These are phyloP conservation scores for Typhlichthys eigenmanni DNA, from an alignment of 2,797 vertebrate genomes.

Conservation along the genomic window DNA sequence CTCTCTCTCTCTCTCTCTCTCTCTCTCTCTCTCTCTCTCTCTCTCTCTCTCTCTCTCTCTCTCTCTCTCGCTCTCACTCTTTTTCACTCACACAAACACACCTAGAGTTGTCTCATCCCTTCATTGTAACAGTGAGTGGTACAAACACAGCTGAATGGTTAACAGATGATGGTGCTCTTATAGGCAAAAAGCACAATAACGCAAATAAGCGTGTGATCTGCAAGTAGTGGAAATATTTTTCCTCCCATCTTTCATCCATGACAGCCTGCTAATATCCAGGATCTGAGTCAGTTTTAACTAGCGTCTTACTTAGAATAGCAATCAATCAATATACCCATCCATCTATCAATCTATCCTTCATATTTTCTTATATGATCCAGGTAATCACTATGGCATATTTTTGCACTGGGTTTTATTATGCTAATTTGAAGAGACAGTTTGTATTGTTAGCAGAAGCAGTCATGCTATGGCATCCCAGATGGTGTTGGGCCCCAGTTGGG, in stretches of 20 bases:
- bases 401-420: too few relatives aligned
- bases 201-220: constrained; percentile 51
- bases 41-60: too few relatives aligned
- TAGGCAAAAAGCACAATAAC: constrained; percentile 29
- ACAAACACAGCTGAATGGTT: constrained; percentile 33
- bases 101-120: neutral
- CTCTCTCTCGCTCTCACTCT: neutral
- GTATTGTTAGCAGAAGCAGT: neutral
- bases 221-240: constrained; percentile 70
- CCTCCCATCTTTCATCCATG: constrained; percentile 48
- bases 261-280: constrained; percentile 28
- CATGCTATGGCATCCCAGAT: constrained; percentile 20
- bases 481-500: constrained; percentile 15
- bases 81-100: constrained; percentile 1
- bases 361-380: too few relatives aligned
- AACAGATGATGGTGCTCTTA: constrained; percentile 49
- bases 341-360: too few relatives aligned
- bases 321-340: too few relatives aligned
- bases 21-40: too few relatives aligned
- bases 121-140: too few relatives aligned
- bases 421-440: too few relatives aligned
- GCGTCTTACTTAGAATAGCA: constrained; percentile 17
- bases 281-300: constrained; percentile 59
- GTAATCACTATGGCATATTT: too few relatives aligned
- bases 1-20: too few relatives aligned